Evolutionary conservation across 2,888 invertebrate species (phyloP).

Genomic region (Margaritifera margaritifera): DNA sequence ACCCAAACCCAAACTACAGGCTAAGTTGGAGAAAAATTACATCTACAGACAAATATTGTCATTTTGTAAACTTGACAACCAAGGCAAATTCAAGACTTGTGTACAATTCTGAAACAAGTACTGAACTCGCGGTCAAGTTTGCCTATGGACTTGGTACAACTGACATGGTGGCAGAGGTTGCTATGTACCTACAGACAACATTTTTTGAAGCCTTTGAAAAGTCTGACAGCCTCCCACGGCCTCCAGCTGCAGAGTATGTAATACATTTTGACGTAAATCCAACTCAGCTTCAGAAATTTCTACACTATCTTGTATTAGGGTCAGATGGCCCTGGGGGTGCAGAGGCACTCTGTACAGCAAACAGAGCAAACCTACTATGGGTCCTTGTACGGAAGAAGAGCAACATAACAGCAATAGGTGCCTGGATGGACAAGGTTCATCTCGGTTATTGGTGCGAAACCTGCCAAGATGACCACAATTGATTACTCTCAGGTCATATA

Average conservation of each 20-base stretch:
- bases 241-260: slow-evolving; percentile 17
- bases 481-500: too few species aligned
- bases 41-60: background rate
- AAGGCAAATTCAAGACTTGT: background rate
- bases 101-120: background rate
- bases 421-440: too few species aligned
- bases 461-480: too few species aligned
- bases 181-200: slow-evolving; percentile 4
- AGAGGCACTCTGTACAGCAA: too few species aligned
- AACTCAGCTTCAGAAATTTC: slow-evolving; percentile 3
- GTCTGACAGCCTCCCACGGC: slow-evolving; percentile 16
- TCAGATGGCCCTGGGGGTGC: background rate
- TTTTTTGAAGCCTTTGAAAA: slow-evolving; percentile 14
- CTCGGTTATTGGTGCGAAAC: too few species aligned
- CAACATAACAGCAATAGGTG: too few species aligned
- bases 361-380: too few species aligned
- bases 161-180: slow-evolving; percentile 10
- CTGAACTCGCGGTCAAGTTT: background rate
- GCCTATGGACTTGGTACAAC: slow-evolving; percentile 1
- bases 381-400: too few species aligned
- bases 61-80: slow-evolving; percentile 1
- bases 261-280: slow-evolving; percentile 3
- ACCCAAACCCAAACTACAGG: slow-evolving; percentile 14
- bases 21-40: background rate
- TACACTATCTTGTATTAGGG: slow-evolving; percentile 14